Percentiles rank a stretch among this genome's conserved stretches.
phyloP scores from a whole-genome alignment of 2,797 vertebrate species.

The Sebastes itinus region DNA sequence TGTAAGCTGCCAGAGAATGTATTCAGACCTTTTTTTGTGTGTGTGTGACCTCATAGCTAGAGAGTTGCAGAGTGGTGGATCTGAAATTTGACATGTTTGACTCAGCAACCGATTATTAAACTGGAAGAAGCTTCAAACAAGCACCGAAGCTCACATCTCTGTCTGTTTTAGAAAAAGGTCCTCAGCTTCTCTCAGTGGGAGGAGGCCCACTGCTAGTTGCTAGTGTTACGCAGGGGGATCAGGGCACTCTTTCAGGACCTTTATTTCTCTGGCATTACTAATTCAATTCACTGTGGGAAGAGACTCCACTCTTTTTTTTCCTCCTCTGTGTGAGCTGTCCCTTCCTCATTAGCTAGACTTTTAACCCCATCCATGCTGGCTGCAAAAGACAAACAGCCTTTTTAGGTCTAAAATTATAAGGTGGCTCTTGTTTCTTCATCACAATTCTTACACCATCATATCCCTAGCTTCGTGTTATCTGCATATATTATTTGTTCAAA shows the following conservation, averaged over 20 bases:
- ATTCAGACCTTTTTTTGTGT: not conserved
- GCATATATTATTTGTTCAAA: slow-evolving; percentile 29
- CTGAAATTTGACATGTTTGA: slow-evolving; percentile 43
- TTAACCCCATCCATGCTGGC: slow-evolving; percentile 60
- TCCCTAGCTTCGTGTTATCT: not conserved
- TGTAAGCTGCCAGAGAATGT: slow-evolving; percentile 16
- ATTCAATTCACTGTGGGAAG: slow-evolving; percentile 82
- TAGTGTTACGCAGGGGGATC: slow-evolving; percentile 71
- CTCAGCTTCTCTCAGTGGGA: slow-evolving; percentile 46
- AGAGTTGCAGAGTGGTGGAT: slow-evolving; percentile 18
- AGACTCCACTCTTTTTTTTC: slow-evolving; percentile 63
- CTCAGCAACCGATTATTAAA: slow-evolving; percentile 42
- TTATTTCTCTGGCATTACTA: slow-evolving; percentile 81
- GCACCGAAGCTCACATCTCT: slow-evolving; percentile 41
- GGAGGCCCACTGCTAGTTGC: slow-evolving; percentile 56
- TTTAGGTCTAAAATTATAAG: slow-evolving; percentile 3
- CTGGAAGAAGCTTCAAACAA: slow-evolving; percentile 54
- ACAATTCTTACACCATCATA: not conserved
- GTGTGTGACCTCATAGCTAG: slow-evolving; percentile 16
- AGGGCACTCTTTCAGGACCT: slow-evolving; percentile 73
- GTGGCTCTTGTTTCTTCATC: not conserved
- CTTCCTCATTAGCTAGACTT: slow-evolving; percentile 58
- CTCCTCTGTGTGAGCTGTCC: slow-evolving; percentile 55
- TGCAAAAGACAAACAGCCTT: slow-evolving; percentile 23
- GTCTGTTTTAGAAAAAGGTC: slow-evolving; percentile 25